Evolutionary conservation across 2,888 invertebrate genomes (phyloP), one percentile per base, ranked within the genome.

Genomic region (Chymomyza fuscimana): DNA sequence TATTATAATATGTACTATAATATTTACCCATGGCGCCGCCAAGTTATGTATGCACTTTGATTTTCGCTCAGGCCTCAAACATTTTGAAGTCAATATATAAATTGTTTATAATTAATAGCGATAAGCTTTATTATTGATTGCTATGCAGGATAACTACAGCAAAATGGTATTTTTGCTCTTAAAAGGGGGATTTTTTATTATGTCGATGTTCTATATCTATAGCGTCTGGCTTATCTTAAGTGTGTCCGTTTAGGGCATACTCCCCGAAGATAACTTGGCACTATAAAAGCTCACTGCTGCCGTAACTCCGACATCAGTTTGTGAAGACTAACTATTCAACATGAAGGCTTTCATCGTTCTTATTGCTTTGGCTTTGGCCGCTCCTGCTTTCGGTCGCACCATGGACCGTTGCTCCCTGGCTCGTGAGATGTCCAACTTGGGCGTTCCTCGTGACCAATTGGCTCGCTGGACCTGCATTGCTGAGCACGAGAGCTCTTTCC

Each of bases 401-500:
- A 77, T 76, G 50, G 61, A 64, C 10, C 74, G 78, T 16, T 87
- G 85, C 67, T 71, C 77, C 6, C 65, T 87, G 63, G 80, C 77
- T 9, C 65, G 59, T 29, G 78, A 77, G 50, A 68, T 87, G 78
- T 15, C 40, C 36, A 32, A 92, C 16, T 29, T 79, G n/a, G 82
- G 80, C 40, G 71, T 78, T 7, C 74, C 81, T 12, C 72, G 67
- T 9, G 52, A 59, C 50, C 72, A 86, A 16, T 50, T 85, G 56
- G 19, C 79, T 2, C 69, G 59, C 22, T 86, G 84, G 84, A 74
- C 79, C 5, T 87, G 87, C 63, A 73, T 87, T 54, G 80, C 79
- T 15, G 59, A 82, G 63, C 65, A 73, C 9, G 82, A 84, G 65
- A 82, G 79, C 25, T 69, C 65, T 4, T 86, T 92, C 16, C 89